Percentiles rank a stretch among this genome's conserved stretches.
Conservation (phyloP, 2,888 invertebrate genomes). For the Drosophila infuscata region DNA sequence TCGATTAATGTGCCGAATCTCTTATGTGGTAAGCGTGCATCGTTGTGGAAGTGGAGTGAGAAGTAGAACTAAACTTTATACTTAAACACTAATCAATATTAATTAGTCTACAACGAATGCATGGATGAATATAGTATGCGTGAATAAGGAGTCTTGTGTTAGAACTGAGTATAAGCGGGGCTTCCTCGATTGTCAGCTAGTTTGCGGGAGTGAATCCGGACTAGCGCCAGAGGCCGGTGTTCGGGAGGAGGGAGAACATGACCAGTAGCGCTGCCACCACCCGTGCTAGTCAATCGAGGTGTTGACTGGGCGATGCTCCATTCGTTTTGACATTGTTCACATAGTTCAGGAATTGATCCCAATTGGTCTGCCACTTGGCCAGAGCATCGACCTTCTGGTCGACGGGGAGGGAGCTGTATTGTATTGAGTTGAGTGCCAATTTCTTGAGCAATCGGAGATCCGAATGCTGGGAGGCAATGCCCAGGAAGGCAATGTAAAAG, state of each 20-base stretch:
- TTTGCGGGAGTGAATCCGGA: conserved; percentile 28
- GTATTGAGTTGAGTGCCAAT: conserved; percentile 90
- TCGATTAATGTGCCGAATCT: conserved; percentile 27
- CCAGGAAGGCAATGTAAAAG: conserved; percentile 92
- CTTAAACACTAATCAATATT: conserved; percentile 63
- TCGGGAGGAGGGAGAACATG: conserved; percentile 37
- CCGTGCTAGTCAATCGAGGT: conserved; percentile 81
- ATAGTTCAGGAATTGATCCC: conserved; percentile 87
- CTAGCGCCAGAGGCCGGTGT: conserved; percentile 52
- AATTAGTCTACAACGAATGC: conserved; percentile 59
- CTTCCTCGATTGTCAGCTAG: neutral
- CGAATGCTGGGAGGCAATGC: conserved; percentile 88
- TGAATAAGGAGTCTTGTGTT: conserved; percentile 10
- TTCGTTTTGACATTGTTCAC: conserved; percentile 50
- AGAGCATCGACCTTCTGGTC: conserved; percentile 86
- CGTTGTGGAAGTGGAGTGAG: conserved; percentile 20
- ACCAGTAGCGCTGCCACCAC: conserved; percentile 69
- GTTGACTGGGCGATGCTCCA: conserved; percentile 40
- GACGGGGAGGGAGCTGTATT: conserved; percentile 88
- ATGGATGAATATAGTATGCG: conserved; percentile 23
- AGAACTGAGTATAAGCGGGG: conserved; percentile 15
- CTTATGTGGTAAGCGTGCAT: conserved; percentile 29
- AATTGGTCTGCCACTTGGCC: conserved; percentile 86
- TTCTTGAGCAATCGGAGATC: conserved; percentile 91
- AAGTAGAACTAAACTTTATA: conserved; percentile 31